Base-by-base conservation (phyloP, 2,888 invertebrate genomes). In the Acleris emargana region DNA sequence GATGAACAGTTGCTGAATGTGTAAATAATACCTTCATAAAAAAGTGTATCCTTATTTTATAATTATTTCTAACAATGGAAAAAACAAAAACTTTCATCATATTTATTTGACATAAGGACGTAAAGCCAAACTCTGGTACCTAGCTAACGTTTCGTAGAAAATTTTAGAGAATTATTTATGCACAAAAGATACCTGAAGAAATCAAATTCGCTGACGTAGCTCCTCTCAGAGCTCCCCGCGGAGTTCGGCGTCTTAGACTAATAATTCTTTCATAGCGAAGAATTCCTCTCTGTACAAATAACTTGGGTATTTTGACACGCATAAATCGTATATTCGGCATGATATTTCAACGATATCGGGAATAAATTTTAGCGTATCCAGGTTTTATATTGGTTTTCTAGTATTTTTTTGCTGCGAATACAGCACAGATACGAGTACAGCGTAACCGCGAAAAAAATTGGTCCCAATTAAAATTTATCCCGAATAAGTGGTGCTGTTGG, bases 401-500 rank as follows among this genome's bases (percentile, higher is more conserved):
- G 32, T 32, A 43, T 25, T 28, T 28, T 28, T 20, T 59, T 54
- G 49, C 38, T 13, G 38, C 38, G 38, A 38, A 51, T 45, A 57
- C 42, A 20, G 54, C 53, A 38, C 50, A 63, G 62, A n/a, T n/a
- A n/a, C n/a, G n/a, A n/a, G 62, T 64, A 58, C 45, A 67, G 53
- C 63, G 73, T 72, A 71, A 75, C 76, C 72, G 80, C 78, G 73
- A 73, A 66, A 80, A 84, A 85, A 84, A 84, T 82, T 80, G 81
- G 80, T 80, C 74, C 89, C 88, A 89, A 89, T 88, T 89, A 89
- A 89, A 89, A 86, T 84, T 85, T 80, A 78, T 80, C 74, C 79
- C 75, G 71, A 67, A 72, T 76, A 80, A 84, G 81, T 83, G 81
- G 79, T 67, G 53, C 57, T 64, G 71, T 76, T 70, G 67, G 68